Conservation (phyloP, 2,113 vertebrate genomes). For the Prunella fulvescens region DNA sequence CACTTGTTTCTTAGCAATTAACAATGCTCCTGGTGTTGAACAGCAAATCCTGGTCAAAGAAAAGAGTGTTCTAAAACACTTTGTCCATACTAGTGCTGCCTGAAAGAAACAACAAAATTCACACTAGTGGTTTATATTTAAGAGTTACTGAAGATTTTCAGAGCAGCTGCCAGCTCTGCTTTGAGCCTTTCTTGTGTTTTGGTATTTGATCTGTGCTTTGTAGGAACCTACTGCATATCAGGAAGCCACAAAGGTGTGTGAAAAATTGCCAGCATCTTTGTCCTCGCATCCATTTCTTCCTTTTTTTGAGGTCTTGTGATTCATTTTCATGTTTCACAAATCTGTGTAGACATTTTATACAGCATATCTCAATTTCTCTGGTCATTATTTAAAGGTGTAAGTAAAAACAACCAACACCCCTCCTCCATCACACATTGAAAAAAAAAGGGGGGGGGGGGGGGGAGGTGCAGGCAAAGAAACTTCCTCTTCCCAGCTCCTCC, state of each 20-base stretch:
- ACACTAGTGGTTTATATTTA: background rate
- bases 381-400: background rate
- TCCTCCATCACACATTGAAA: background rate
- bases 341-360: accelerated
- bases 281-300: background rate
- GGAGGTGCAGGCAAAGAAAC: background rate
- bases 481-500: background rate
- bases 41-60: background rate
- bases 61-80: background rate
- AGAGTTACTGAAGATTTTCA: background rate
- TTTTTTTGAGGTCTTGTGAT: background rate
- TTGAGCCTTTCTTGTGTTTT: background rate
- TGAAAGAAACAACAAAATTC: background rate
- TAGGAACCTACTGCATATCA: background rate
- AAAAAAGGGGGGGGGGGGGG: accelerated
- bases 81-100: background rate
- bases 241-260: background rate
- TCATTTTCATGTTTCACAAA: background rate
- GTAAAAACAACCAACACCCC: background rate
- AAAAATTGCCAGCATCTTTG: background rate
- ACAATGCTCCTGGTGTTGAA: conserved; percentile 71
- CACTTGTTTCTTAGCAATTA: conserved; percentile 7
- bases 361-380: background rate
- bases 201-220: background rate
- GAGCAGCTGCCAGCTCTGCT: background rate